phyloP scores from a whole-genome alignment of 2,888 invertebrate genomes.

The Pocota personata region DNA sequence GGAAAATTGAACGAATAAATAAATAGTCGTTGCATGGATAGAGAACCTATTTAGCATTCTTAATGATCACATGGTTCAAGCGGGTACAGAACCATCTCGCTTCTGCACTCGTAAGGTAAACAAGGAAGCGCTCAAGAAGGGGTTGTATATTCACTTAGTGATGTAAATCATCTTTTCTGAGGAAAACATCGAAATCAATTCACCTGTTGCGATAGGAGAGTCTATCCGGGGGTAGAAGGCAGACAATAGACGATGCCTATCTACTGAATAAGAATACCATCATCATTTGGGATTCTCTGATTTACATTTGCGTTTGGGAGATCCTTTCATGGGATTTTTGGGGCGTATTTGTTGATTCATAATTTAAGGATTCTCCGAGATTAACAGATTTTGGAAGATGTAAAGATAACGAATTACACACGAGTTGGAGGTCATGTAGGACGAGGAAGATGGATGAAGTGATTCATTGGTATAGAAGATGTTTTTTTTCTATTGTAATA shows the following conservation, averaged over 20 bases:
- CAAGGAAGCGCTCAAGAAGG: slow-evolving; percentile 57
- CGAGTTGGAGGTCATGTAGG: neutral
- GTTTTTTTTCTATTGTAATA: too few relatives aligned
- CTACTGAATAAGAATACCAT: neutral
- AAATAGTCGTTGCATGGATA: slow-evolving; percentile 45
- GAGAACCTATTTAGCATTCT: slow-evolving; percentile 70
- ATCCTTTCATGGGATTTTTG: slow-evolving; percentile 44
- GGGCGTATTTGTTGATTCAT: slow-evolving; percentile 57
- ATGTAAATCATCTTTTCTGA: slow-evolving; percentile 65
- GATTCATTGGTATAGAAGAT: too few relatives aligned
- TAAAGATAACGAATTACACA: slow-evolving; percentile 9
- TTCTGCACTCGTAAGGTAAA: slow-evolving; percentile 38
- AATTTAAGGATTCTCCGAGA: slow-evolving; percentile 63
- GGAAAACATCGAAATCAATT: slow-evolving; percentile 39
- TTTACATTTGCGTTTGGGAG: slow-evolving; percentile 46
- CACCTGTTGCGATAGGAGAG: slow-evolving; percentile 61
- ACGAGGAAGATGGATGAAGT: too few relatives aligned
- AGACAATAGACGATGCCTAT: slow-evolving; percentile 45
- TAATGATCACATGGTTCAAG: slow-evolving; percentile 43
- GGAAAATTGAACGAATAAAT: slow-evolving; percentile 65
- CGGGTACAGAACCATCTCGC: slow-evolving; percentile 16
- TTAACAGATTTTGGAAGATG: slow-evolving; percentile 38
- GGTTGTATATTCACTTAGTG: slow-evolving; percentile 48
- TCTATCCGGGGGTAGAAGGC: neutral
- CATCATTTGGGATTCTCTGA: slow-evolving; percentile 4